Percentiles rank a stretch among this genome's conserved stretches.
phyloP scores from a whole-genome alignment of 1,140 invertebrate genomes.

The Saccostrea echinata region DNA sequence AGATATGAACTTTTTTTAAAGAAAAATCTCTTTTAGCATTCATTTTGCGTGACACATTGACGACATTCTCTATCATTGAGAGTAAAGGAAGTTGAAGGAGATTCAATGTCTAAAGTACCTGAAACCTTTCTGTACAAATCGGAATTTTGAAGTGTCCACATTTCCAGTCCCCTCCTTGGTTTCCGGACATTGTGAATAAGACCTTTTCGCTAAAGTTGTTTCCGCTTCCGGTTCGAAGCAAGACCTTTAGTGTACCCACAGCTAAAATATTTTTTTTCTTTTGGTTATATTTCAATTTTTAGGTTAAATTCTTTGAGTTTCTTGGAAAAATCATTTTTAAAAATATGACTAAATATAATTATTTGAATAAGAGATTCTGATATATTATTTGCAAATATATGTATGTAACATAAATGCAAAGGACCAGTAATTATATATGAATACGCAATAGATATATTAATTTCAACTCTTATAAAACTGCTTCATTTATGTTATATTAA shows the following conservation, averaged over 20 bases:
- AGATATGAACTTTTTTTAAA: not conserved
- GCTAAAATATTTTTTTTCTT: conserved; percentile 44
- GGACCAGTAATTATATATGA: not conserved
- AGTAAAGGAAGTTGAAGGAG: not conserved
- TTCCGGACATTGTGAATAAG: conserved; percentile 46
- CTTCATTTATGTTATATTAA: not conserved
- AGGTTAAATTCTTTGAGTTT: not conserved
- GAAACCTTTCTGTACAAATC: conserved; percentile 35
- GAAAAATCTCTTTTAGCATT: not conserved
- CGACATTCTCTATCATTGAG: no score
- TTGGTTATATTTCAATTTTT: not conserved
- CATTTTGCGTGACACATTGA: not conserved
- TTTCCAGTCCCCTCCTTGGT: conserved; percentile 60
- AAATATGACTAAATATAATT: not conserved
- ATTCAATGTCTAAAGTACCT: conserved; percentile 16
- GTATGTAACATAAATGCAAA: no score
- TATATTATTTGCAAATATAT: no score
- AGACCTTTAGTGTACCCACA: conserved; percentile 63
- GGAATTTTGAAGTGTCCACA: conserved; percentile 40
- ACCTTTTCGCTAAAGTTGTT: not conserved
- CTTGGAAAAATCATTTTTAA: not conserved
- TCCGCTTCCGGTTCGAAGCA: conserved; percentile 31
- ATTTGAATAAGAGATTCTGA: no score
- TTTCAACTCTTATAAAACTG: not conserved
- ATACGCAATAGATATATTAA: no score